phyloP scores from a whole-genome alignment of 2,888 invertebrate genomes.

The Brachycybe producta region DNA sequence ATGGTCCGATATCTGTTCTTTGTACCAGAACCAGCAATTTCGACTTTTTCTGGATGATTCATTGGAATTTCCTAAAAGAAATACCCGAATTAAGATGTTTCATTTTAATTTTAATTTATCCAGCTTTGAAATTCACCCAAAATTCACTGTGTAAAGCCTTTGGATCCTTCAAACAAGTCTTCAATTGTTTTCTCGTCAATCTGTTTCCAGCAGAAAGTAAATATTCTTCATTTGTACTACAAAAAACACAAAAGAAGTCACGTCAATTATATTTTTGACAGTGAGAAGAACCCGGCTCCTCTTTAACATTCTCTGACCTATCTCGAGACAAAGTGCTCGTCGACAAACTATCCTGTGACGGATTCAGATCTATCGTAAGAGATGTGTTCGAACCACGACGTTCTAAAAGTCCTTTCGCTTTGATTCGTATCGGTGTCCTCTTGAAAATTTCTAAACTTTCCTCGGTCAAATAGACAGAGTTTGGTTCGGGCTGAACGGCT shows the following conservation, averaged over 20 bases:
- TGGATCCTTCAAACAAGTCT: constrained; percentile 39
- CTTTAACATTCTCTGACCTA: constrained; percentile 12
- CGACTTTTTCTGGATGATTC: constrained; percentile 79
- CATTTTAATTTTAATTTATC: constrained; percentile 5
- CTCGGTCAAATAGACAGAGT: constrained; percentile 20
- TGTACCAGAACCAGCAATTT: constrained; percentile 72
- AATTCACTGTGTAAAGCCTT: constrained; percentile 66
- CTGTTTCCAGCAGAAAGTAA: constrained; percentile 44
- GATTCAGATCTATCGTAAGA: constrained; percentile 63
- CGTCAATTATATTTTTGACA: constrained; percentile 4
- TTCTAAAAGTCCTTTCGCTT: constrained; percentile 24
- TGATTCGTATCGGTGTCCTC: constrained; percentile 22
- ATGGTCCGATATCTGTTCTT: constrained; percentile 41
- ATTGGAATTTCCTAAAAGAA: constrained; percentile 58
- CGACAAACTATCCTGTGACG: constrained; percentile 41
- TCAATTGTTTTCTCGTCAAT: constrained; percentile 41
- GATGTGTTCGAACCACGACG: constrained; percentile 81
- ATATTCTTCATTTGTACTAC: constrained; percentile 43
- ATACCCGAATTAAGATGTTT: background rate
- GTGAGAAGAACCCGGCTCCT: too few relatives aligned
- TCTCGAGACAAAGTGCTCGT: constrained; percentile 20
- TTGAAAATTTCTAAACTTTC: constrained; percentile 17
- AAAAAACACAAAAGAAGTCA: too few relatives aligned
- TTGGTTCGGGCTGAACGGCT: constrained; percentile 22
- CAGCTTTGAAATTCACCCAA: constrained; percentile 43